These are phyloP conservation scores for Clanis bilineata DNA, from an alignment of 2,888 invertebrate genomes.

Conservation along the genomic window DNA sequence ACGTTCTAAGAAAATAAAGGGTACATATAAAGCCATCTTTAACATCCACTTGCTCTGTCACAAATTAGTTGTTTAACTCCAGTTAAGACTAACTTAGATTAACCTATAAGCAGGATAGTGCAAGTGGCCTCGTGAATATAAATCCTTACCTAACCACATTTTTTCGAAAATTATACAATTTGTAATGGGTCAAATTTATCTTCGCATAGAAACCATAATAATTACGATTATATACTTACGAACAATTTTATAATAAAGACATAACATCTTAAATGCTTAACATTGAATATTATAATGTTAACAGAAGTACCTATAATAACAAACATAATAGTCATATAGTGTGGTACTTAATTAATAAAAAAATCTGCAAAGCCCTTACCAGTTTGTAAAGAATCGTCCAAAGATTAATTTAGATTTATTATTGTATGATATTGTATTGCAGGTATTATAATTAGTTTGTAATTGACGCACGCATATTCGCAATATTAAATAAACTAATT, in stretches of 20 bases:
- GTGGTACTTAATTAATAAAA: background rate
- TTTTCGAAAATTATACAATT: too few relatives aligned
- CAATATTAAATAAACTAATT: slow-evolving; percentile 55
- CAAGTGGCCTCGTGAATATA: too few relatives aligned
- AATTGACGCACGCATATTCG: slow-evolving; percentile 51
- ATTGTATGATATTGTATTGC: slow-evolving; percentile 47
- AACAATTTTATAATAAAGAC: background rate
- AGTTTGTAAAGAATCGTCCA: slow-evolving; percentile 74
- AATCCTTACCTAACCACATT: too few relatives aligned
- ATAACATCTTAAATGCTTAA: background rate
- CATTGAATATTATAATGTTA: background rate
- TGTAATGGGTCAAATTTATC: too few relatives aligned
- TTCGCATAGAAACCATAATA: too few relatives aligned
- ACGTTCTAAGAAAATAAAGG: slow-evolving; percentile 8
- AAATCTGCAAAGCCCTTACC: slow-evolving; percentile 61
- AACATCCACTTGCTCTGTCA: background rate
- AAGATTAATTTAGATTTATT: slow-evolving; percentile 58
- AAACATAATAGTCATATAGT: background rate
- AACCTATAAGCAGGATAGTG: background rate
- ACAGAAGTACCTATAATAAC: background rate
- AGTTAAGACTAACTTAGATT: background rate
- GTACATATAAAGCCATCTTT: background rate
- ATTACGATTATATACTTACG: background rate
- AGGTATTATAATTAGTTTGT: slow-evolving; percentile 46
- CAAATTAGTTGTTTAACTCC: background rate